These are phyloP conservation scores for Lepas anatifera DNA, from an alignment of 2,888 invertebrate genomes.

Conservation along the genomic window DNA sequence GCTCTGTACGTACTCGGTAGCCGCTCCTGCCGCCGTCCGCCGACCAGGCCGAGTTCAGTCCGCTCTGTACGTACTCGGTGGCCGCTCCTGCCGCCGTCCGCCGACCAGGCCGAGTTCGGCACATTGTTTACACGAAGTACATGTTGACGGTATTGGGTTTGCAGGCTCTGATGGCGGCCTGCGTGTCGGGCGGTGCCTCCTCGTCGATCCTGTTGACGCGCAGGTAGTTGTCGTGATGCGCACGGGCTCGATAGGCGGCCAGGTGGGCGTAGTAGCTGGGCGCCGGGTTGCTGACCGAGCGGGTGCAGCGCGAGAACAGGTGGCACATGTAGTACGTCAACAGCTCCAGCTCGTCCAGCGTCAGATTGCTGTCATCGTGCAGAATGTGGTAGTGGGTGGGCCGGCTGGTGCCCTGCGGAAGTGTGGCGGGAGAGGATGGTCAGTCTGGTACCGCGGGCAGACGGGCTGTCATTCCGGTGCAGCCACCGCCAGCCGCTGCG, in stretches of 20 bases:
- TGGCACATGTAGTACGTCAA: conserved; percentile 74
- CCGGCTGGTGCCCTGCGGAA: conserved; percentile 63
- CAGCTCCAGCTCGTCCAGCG: conserved; percentile 60
- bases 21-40: too few species aligned
- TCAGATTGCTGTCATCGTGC: conserved; percentile 60
- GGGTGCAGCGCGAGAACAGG: conserved; percentile 66
- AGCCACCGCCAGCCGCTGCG: too few species aligned
- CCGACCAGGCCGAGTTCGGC: too few species aligned
- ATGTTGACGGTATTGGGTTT: background rate
- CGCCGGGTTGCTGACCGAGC: conserved; percentile 41
- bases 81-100: too few species aligned
- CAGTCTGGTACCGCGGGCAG: too few species aligned
- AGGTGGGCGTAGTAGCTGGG: conserved; percentile 32
- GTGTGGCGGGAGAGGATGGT: too few species aligned
- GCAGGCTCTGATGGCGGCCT: background rate
- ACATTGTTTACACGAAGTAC: conserved; percentile 12
- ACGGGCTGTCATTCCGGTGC: too few species aligned
- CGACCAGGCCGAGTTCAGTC: too few species aligned
- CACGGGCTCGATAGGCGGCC: conserved; percentile 28
- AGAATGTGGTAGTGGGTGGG: conserved; percentile 42
- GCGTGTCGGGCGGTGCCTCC: background rate
- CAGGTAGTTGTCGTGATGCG: conserved; percentile 30
- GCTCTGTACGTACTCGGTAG: too few species aligned
- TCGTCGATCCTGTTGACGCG: background rate
- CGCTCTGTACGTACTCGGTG: too few species aligned